Evolutionary conservation across 2,797 vertebrate genomes (phyloP).

Genomic region (Holocentrus rufus): DNA sequence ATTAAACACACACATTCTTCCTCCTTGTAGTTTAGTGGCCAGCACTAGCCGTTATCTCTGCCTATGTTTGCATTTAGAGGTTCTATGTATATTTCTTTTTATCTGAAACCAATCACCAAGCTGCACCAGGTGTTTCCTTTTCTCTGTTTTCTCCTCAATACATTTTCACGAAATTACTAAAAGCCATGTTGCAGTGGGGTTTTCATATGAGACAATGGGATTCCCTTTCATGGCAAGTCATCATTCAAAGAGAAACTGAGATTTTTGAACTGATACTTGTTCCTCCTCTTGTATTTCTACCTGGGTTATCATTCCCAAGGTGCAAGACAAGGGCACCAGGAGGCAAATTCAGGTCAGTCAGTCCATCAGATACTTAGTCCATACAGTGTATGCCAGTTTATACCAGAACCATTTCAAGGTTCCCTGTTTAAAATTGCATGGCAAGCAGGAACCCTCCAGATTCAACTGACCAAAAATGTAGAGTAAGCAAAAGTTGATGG

Average conservation of each 20-base stretch:
- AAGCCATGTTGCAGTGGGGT: conserved; percentile 46
- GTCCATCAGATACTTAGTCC: no score
- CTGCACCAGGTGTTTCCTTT: conserved; percentile 42
- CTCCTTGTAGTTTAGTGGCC: not conserved
- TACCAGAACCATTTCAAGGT: no score
- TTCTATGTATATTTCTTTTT: conserved; percentile 27
- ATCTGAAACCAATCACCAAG: conserved; percentile 33
- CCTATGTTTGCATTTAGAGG: conserved; percentile 1
- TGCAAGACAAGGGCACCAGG: conserved; percentile 17
- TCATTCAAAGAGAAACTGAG: conserved; percentile 72
- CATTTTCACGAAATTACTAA: conserved; percentile 47
- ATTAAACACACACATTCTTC: not conserved
- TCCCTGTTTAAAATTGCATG: no score
- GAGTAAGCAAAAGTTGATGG: no score
- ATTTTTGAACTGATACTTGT: conserved; percentile 46
- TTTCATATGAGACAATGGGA: conserved; percentile 76
- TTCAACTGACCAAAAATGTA: no score
- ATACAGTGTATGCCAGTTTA: no score
- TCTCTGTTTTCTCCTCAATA: conserved; percentile 33
- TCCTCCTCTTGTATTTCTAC: conserved; percentile 69
- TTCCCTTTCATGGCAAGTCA: conserved; percentile 75
- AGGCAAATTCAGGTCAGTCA: conserved; percentile 22
- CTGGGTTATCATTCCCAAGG: conserved; percentile 26
- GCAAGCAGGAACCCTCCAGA: no score
- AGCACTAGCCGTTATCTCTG: not conserved